Percentiles rank a stretch among this genome's conserved stretches.
Evolutionary conservation across 2,888 invertebrate genomes (phyloP).

Genomic region (Automeris io): DNA sequence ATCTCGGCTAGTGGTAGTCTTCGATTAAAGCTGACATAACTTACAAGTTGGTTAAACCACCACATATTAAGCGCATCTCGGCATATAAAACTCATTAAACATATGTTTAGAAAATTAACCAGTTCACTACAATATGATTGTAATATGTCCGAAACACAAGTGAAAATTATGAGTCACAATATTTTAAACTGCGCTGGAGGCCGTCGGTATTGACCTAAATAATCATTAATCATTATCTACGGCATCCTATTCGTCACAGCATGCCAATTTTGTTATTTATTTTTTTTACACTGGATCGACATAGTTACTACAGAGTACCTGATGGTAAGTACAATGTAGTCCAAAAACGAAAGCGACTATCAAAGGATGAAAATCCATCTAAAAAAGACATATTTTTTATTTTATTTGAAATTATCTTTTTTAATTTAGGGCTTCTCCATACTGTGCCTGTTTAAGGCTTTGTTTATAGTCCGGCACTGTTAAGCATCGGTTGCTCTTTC

Average conservation of each 20-base stretch:
- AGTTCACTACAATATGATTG: slow-evolving; percentile 12
- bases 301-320: too few species aligned
- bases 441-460: too few species aligned
- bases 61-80: not conserved
- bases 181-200: slow-evolving; percentile 34
- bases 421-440: too few species aligned
- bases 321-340: too few species aligned
- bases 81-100: not conserved
- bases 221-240: slow-evolving; percentile 28
- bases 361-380: too few species aligned
- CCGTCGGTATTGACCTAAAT: slow-evolving; percentile 56
- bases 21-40: too few species aligned
- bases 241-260: slow-evolving; percentile 27
- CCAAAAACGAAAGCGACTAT: too few species aligned
- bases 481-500: too few species aligned
- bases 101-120: slow-evolving; percentile 2
- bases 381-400: too few species aligned
- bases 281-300: not conserved
- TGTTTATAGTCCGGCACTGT: too few species aligned
- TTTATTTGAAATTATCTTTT: too few species aligned
- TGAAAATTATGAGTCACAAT: slow-evolving; percentile 22
- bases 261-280: slow-evolving; percentile 9
- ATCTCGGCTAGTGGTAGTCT: not conserved
- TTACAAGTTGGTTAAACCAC: not conserved
- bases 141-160: slow-evolving; percentile 15